Evolutionary conservation across 2,113 vertebrate species (phyloP).

Genomic region (Albula goreensis): DNA sequence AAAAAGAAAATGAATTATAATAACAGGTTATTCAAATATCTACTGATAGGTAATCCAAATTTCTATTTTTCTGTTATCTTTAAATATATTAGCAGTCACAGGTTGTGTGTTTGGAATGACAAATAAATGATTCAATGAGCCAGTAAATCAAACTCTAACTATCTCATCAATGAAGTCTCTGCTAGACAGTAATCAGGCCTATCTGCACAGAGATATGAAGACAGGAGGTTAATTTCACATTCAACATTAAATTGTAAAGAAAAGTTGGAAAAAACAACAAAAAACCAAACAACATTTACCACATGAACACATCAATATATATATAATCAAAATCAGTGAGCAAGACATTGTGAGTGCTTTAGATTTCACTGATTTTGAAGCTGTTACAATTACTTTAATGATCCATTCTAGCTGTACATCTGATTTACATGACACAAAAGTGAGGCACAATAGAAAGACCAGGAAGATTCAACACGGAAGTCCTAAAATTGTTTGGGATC

Average conservation of each 20-base stretch:
- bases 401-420: slow-evolving; percentile 62
- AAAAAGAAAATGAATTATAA: background rate
- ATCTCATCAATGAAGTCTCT: background rate
- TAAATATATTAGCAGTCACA: slow-evolving; percentile 9
- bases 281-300: slow-evolving; percentile 40
- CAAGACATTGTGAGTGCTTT: slow-evolving; percentile 55
- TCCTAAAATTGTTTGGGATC: slow-evolving; percentile 45
- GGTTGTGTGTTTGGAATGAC: background rate
- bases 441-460: slow-evolving; percentile 62
- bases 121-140: background rate
- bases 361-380: slow-evolving; percentile 59
- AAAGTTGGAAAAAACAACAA: slow-evolving; percentile 44
- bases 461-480: slow-evolving; percentile 58
- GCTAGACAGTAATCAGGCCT: slow-evolving; percentile 4
- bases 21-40: background rate
- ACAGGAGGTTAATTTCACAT: slow-evolving; percentile 26
- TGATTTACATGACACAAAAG: slow-evolving; percentile 63
- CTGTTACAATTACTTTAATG: slow-evolving; percentile 68
- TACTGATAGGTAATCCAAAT: background rate
- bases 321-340: slow-evolving; percentile 52
- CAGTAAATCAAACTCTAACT: background rate
- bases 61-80: background rate
- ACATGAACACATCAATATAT: slow-evolving; percentile 28
- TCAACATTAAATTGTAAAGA: slow-evolving; percentile 30
- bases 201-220: background rate